Base-by-base conservation (phyloP, 2,888 invertebrate genomes). In the Drosophila austrosaltans region DNA sequence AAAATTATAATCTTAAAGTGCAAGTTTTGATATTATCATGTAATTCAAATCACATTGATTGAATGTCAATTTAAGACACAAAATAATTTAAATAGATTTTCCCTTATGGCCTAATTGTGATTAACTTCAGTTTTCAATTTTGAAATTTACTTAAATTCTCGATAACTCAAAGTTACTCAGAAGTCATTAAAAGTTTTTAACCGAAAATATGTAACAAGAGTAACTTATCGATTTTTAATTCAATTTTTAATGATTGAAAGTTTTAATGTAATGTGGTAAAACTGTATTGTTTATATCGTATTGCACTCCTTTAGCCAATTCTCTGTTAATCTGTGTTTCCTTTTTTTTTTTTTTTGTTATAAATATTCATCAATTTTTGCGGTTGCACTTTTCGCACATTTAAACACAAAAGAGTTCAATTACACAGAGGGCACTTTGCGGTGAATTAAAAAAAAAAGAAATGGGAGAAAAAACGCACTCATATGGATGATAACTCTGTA, bases 401-500 rank as follows among this genome's bases (percentile, higher is more conserved):
- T 48, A 48, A 48, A 48, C 48, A 48, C 10, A 48, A 48, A 48
- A 48, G 48, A 48, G 48, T 48, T 48, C 22, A 48, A 48, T 48
- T 48, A 48, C 48, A 48, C 48, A 25, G 48, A 48, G 48, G 48
- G 48, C 48, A 48, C 48, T 48, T 48, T 48, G 48, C 8, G 48
- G 48, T 25, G 25, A 10, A 48, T 48, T 10, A 48, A 22, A 48
- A 25, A 48, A 22, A 7, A 22, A 25, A 3, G 25, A 10, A 22
- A 22, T 1, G 3, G 3, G 25, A 3, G 10, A 48, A 8, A 48
- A 44, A 4, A 44, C 5, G 20, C 2, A 48, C 22, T 25, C 25
- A 16, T 25, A 48, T 25, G 25, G 22, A 48, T 22, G 16, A 48
- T 25, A 48, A 48, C 25, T 48, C 22, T 48, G 48, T 71, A 71